Evolutionary conservation across 2,113 vertebrate species (phyloP).

Genomic region (Paedocypris sp.): DNA sequence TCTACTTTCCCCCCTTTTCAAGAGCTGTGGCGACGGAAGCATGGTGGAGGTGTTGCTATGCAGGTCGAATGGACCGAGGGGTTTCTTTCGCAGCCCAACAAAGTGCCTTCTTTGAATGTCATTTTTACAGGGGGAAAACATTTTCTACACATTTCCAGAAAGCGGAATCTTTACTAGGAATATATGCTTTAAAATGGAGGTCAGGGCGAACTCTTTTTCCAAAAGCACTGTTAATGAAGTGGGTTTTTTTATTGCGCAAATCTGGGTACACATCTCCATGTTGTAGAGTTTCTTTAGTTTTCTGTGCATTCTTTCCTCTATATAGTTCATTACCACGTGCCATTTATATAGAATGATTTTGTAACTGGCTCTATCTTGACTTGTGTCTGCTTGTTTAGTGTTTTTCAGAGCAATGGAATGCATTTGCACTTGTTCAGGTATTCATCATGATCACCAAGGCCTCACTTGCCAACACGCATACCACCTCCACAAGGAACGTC

Average conservation of each 20-base stretch:
- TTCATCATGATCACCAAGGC: not conserved
- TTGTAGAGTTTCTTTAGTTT: constrained; percentile 34
- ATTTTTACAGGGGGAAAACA: constrained; percentile 76
- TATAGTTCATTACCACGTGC: constrained; percentile 43
- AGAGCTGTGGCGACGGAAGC: constrained; percentile 35
- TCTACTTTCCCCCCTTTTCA: not conserved
- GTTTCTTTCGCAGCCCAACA: constrained; percentile 73
- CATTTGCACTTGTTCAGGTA: constrained; percentile 43
- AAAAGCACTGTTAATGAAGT: constrained; percentile 62
- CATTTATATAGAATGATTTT: constrained; percentile 54
- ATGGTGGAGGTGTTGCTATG: constrained; percentile 66
- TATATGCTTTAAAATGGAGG: constrained; percentile 74
- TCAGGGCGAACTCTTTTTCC: constrained; percentile 62
- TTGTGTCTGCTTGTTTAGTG: constrained; percentile 37
- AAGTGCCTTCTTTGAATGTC: constrained; percentile 98
- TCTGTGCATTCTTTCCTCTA: constrained; percentile 20
- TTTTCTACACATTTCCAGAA: constrained; percentile 93
- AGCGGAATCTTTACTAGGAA: constrained; percentile 79
- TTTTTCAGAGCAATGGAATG: constrained; percentile 38
- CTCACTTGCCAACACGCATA: not conserved
- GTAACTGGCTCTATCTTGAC: constrained; percentile 45
- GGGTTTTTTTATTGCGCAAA: constrained; percentile 41
- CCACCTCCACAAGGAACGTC: no score
- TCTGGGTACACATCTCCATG: constrained; percentile 56
- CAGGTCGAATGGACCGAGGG: constrained; percentile 81